phyloP scores from a whole-genome alignment of 2,888 invertebrate species.

The Phengaris alcon region DNA sequence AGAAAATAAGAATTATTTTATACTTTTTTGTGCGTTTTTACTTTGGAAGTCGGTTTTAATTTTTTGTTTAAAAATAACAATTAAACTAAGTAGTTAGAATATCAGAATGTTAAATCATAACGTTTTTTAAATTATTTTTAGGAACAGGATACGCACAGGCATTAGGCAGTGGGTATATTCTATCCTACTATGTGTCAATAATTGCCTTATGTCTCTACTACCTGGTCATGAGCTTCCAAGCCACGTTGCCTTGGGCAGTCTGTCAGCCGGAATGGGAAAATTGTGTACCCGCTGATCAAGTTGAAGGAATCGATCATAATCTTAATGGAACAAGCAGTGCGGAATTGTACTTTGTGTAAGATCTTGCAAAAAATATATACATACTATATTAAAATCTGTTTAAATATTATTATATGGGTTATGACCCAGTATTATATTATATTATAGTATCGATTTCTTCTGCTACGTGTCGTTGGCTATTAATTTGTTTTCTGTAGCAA shows the following conservation, averaged over 20 bases:
- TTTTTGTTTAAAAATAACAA: no score
- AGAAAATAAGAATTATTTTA: no score
- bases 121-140: constrained; percentile 47
- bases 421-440: no score
- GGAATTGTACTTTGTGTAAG: constrained; percentile 74
- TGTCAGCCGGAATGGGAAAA: constrained; percentile 80
- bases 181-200: constrained; percentile 88
- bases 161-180: constrained; percentile 81
- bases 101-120: neutral
- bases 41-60: no score
- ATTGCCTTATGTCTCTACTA: constrained; percentile 87
- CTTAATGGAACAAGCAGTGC: constrained; percentile 71
- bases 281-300: constrained; percentile 64
- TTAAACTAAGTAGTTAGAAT: no score
- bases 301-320: constrained; percentile 44
- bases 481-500: no score
- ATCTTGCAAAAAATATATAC: neutral
- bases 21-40: no score
- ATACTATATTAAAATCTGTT: no score
- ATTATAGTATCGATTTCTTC: no score
- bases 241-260: constrained; percentile 85
- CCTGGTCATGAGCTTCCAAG: constrained; percentile 83
- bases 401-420: no score
- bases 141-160: constrained; percentile 86
- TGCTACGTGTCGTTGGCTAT: no score